A percentile compares a stretch with the other conserved stretches of the same genome.
These are phyloP conservation scores for Tenthredo mesomela DNA, from an alignment of 2,888 invertebrate species.

Conservation along the genomic window DNA sequence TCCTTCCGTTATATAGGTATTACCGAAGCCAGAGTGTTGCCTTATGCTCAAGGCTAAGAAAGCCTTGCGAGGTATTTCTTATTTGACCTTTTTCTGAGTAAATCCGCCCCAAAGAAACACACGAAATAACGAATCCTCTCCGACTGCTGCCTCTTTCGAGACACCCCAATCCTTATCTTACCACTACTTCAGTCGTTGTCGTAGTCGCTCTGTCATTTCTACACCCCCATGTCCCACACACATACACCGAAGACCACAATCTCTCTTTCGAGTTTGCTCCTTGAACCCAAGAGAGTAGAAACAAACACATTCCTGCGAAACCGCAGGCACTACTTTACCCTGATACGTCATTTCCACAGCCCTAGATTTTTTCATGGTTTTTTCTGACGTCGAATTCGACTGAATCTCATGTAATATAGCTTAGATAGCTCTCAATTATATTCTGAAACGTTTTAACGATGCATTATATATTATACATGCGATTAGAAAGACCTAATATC, in stretches of 20 bases:
- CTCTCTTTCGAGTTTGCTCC: slow-evolving; percentile 10
- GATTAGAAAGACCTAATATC: not conserved
- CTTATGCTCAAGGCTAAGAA: not conserved
- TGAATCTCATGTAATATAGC: not conserved
- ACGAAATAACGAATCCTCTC: slow-evolving; percentile 8
- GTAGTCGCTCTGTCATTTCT: slow-evolving; percentile 7
- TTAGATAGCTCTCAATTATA: not conserved
- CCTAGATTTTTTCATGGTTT: not conserved
- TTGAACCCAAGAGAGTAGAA: slow-evolving; percentile 1
- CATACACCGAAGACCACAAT: not conserved
- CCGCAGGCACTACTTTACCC: not conserved
- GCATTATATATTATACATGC: not conserved
- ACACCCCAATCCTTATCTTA: slow-evolving; percentile 23
- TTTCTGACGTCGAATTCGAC: not conserved
- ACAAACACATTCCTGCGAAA: slow-evolving; percentile 6
- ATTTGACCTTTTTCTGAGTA: slow-evolving; percentile 1
- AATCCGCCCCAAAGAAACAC: slow-evolving; percentile 18
- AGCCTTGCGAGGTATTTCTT: not conserved
- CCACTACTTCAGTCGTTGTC: slow-evolving; percentile 28
- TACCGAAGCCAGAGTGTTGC: not conserved
- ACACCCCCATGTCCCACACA: not conserved
- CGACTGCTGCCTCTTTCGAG: not conserved
- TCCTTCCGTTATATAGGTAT: not conserved
- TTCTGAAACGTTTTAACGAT: not conserved
- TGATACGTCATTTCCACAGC: not conserved